A percentile compares a stretch with the other conserved stretches of the same genome.
Conservation (phyloP, 1,140 invertebrate species). For the Calliphora vicina region DNA sequence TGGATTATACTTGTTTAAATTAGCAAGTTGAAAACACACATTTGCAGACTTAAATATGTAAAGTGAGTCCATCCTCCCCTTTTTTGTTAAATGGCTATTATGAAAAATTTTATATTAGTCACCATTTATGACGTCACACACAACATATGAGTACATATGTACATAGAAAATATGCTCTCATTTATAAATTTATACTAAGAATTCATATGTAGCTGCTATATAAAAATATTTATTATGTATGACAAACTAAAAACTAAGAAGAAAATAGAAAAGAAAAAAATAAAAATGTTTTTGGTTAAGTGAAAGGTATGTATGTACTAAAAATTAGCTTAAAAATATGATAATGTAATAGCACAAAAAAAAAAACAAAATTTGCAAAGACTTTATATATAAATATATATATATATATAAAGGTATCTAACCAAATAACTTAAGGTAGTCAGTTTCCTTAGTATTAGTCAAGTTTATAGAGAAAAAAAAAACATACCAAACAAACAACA, state of each 20-base stretch:
- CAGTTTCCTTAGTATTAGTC: neutral
- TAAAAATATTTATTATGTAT: neutral
- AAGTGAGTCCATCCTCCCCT: too few species aligned
- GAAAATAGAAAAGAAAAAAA: neutral
- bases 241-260: neutral
- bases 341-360: neutral
- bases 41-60: too few species aligned
- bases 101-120: neutral
- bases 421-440: neutral
- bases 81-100: neutral
- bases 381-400: neutral
- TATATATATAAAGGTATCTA: neutral
- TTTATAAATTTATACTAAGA: neutral
- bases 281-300: neutral
- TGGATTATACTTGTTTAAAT: too few species aligned
- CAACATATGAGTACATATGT: neutral
- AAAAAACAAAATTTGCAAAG: neutral
- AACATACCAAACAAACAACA: neutral
- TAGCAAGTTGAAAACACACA: too few species aligned
- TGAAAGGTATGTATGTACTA: neutral
- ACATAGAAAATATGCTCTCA: neutral
- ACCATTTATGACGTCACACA: neutral
- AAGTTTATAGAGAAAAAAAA: neutral
- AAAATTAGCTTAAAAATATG: neutral
- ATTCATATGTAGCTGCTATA: neutral